These are phyloP conservation scores for Menura novaehollandiae DNA, from an alignment of 2,113 vertebrate genomes.

Conservation along the genomic window DNA sequence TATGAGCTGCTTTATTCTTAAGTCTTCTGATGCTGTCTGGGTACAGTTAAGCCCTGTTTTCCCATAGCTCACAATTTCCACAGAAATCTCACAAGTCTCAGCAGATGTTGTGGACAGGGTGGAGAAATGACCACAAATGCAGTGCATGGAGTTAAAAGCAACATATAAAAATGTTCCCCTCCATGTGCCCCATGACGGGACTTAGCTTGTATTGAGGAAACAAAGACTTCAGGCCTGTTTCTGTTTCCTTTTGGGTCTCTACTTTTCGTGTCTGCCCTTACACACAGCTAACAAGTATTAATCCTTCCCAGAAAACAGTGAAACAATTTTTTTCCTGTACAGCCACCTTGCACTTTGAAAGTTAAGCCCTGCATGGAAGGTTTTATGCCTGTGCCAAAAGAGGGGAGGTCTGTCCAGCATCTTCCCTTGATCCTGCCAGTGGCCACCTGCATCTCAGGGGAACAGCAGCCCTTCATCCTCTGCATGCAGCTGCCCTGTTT, in stretches of 20 bases:
- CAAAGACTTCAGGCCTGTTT: neutral
- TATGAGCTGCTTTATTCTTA: slow-evolving; percentile 10
- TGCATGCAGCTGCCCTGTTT: neutral
- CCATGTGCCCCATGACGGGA: neutral
- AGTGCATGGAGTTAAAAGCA: neutral
- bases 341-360: neutral
- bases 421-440: neutral
- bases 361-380: neutral
- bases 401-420: neutral
- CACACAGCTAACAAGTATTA: neutral
- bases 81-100: neutral
- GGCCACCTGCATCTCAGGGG: neutral
- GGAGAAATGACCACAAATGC: neutral
- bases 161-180: neutral
- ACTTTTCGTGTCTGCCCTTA: neutral
- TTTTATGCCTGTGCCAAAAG: neutral
- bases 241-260: neutral
- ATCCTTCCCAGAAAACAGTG: neutral
- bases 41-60: neutral
- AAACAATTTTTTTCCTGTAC: neutral
- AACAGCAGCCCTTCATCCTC: neutral
- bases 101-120: neutral
- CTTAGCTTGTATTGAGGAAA: neutral
- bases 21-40: neutral
- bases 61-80: neutral